Percentiles rank a stretch among this genome's conserved stretches.
Evolutionary conservation across 2,797 vertebrate species (phyloP).

Genomic region (Manis crassicaudata): DNA sequence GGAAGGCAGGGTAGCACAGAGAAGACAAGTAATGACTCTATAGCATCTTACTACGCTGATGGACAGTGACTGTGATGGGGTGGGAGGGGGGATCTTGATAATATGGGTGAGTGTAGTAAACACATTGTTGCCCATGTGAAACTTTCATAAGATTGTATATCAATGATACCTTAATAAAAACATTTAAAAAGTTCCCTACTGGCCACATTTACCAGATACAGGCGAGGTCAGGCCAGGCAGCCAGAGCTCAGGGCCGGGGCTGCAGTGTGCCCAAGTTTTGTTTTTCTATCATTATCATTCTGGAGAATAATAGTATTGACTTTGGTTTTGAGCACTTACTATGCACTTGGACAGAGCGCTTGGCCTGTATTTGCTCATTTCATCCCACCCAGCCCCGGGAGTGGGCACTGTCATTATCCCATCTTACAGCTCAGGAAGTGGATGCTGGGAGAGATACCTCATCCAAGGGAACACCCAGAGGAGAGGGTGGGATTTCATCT

Average conservation of each 20-base stretch:
- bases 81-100: too few relatives aligned
- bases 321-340: neutral
- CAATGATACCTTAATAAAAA: too few relatives aligned
- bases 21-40: too few relatives aligned
- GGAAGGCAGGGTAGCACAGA: too few relatives aligned
- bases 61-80: too few relatives aligned
- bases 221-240: neutral
- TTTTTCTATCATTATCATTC: neutral
- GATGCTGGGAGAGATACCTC: neutral
- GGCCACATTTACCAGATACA: neutral
- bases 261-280: neutral
- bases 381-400: neutral
- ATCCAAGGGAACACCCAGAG: neutral
- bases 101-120: too few relatives aligned
- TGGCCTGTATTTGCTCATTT: neutral
- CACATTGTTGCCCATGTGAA: too few relatives aligned
- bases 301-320: neutral
- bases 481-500: neutral
- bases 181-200: too few relatives aligned
- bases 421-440: neutral
- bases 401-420: neutral
- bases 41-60: too few relatives aligned
- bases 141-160: too few relatives aligned
- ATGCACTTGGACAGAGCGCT: neutral
- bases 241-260: neutral